Evolutionary conservation across 2,113 vertebrate species (phyloP).

Genomic region (Bettongia penicillata): DNA sequence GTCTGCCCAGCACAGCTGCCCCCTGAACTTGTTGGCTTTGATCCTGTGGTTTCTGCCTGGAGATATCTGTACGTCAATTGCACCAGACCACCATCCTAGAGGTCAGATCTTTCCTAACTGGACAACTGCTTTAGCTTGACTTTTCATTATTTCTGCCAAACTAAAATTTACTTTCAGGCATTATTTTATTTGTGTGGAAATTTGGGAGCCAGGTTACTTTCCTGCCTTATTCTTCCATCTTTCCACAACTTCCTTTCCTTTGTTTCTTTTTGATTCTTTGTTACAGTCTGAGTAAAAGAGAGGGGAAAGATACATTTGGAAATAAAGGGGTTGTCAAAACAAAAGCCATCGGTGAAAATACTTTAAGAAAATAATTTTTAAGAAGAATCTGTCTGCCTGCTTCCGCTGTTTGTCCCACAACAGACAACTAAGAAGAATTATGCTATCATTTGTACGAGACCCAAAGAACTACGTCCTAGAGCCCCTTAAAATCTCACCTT

Average conservation of each 20-base stretch:
- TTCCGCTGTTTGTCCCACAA: not conserved
- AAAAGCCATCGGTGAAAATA: not conserved
- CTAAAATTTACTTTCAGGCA: not conserved
- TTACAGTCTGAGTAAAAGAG: not conserved
- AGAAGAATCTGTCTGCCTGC: not conserved
- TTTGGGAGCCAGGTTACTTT: not conserved
- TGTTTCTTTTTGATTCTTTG: not conserved
- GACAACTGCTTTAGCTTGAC: not conserved
- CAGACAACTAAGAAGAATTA: not conserved
- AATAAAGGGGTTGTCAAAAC: not conserved
- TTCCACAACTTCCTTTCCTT: not conserved
- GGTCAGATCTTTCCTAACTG: not conserved
- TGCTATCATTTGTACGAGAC: not conserved
- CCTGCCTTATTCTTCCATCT: constrained; percentile 25
- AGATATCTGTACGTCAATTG: not conserved
- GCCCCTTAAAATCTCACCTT: not conserved
- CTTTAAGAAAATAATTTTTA: not conserved
- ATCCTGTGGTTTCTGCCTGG: not conserved
- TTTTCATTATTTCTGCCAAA: not conserved
- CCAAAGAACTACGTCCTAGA: not conserved
- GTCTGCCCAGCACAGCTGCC: no score
- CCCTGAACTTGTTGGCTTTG: not conserved
- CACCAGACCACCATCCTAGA: no score
- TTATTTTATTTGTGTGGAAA: not conserved
- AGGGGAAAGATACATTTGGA: not conserved